Conservation (phyloP, 2,888 invertebrate species). For the Machimus rusticus region DNA sequence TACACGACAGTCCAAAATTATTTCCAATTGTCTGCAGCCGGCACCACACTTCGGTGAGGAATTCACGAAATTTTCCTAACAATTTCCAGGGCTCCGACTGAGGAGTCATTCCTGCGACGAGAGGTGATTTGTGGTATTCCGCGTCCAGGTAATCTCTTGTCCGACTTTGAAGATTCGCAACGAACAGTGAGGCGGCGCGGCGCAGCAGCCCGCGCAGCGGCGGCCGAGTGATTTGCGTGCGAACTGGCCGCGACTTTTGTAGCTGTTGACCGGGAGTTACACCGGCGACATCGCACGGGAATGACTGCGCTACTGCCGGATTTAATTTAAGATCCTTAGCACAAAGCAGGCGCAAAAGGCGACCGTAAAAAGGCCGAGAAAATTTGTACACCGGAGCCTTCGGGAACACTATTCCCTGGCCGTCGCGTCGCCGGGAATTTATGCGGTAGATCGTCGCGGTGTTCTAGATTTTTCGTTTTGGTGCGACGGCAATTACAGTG, state of each 20-base stretch:
- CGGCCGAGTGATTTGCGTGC: conserved; percentile 34
- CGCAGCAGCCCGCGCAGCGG: background rate
- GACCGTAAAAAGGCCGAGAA: conserved; percentile 1
- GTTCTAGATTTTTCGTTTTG: conserved; percentile 20
- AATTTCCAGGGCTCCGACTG: background rate
- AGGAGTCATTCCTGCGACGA: background rate
- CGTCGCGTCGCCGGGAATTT: background rate
- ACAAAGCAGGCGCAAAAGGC: background rate
- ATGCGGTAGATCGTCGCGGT: conserved; percentile 15
- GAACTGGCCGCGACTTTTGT: conserved; percentile 14
- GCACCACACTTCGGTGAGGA: conserved; percentile 5
- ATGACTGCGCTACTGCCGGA: conserved; percentile 10
- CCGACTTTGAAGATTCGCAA: conserved; percentile 13
- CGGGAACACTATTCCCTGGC: background rate
- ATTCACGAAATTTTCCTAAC: conserved; percentile 36
- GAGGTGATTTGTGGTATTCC: conserved; percentile 21
- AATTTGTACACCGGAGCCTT: conserved; percentile 28
- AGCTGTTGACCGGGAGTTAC: conserved; percentile 17
- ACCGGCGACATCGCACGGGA: conserved; percentile 38
- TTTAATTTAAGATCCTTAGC: conserved; percentile 34
- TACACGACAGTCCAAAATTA: conserved; percentile 38
- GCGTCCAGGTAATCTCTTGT: background rate
- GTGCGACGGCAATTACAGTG: conserved; percentile 3
- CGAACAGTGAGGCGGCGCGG: background rate
- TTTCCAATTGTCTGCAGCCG: conserved; percentile 38